Conservation (phyloP, 2,113 vertebrate genomes). For the Psittacula cyanocephala region DNA sequence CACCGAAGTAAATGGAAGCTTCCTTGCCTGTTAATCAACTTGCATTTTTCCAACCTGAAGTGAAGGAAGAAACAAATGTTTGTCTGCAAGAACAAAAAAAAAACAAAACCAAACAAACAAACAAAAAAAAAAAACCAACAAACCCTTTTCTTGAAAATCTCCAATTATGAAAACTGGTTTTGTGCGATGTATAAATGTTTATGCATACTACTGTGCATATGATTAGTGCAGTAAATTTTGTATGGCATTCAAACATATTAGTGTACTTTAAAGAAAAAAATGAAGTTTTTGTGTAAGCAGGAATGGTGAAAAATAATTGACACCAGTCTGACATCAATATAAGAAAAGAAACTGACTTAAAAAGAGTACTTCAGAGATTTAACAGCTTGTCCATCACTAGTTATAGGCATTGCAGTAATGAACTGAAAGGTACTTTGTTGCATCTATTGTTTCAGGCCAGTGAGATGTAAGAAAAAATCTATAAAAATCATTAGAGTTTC, state of each 20-base stretch:
- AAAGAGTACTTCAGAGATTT: background rate
- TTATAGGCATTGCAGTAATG: background rate
- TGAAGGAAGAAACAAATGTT: background rate
- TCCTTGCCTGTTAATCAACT: background rate
- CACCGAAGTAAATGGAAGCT: background rate
- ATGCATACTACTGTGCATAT: background rate
- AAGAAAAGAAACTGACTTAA: background rate
- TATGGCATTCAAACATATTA: background rate
- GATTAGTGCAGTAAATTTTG: background rate
- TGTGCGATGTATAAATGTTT: background rate
- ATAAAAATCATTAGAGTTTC: slow-evolving; percentile 67
- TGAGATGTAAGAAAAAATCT: slow-evolving; percentile 7
- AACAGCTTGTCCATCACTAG: background rate
- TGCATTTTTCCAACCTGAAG: background rate
- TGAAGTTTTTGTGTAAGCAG: fast-evolving
- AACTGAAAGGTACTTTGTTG: background rate
- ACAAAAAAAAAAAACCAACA: too few relatives aligned
- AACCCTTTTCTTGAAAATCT: background rate
- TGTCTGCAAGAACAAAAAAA: background rate
- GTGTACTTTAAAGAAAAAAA: background rate
- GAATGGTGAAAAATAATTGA: background rate
- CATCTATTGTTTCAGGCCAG: background rate
- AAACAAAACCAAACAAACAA: too few relatives aligned
- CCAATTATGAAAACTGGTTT: background rate
- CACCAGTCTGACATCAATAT: background rate